phyloP scores from a whole-genome alignment of 2,113 vertebrate species.

The Martes martes region DNA sequence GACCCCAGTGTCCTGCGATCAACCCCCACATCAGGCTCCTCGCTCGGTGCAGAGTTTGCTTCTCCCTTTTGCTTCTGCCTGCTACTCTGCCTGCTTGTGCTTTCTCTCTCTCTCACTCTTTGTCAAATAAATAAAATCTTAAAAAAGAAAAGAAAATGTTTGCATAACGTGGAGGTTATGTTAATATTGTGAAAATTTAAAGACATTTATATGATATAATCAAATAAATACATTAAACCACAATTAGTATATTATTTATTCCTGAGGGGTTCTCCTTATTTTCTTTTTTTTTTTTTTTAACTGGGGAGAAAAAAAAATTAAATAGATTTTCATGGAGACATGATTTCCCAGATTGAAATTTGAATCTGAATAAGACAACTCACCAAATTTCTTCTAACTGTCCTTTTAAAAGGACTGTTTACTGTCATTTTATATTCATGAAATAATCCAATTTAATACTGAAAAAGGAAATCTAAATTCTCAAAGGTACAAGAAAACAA shows the following conservation, averaged over 20 bases:
- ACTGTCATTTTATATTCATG: slow-evolving; percentile 71
- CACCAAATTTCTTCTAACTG: slow-evolving; percentile 40
- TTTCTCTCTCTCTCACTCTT: not conserved
- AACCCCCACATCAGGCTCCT: not conserved
- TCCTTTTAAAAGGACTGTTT: slow-evolving; percentile 52
- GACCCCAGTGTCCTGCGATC: not conserved
- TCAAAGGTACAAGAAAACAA: slow-evolving; percentile 20
- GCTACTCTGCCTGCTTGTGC: not conserved
- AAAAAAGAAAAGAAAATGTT: not conserved
- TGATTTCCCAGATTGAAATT: slow-evolving; percentile 50
- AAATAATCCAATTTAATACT: slow-evolving; percentile 53
- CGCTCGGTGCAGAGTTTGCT: not conserved
- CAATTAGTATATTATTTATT: not conserved
- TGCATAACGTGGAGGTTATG: not conserved
- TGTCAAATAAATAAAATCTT: not conserved
- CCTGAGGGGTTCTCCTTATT: not conserved
- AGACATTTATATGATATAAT: not conserved
- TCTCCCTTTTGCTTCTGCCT: not conserved
- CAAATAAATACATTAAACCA: not conserved
- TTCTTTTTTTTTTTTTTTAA: not conserved
- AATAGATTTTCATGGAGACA: not conserved
- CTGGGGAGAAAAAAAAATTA: not conserved
- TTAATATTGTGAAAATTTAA: not conserved
- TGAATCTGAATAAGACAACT: slow-evolving; percentile 27
- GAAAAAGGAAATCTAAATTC: slow-evolving; percentile 35